Evolutionary conservation across 2,888 invertebrate species (phyloP).

Genomic region (Ellobium chinense): DNA sequence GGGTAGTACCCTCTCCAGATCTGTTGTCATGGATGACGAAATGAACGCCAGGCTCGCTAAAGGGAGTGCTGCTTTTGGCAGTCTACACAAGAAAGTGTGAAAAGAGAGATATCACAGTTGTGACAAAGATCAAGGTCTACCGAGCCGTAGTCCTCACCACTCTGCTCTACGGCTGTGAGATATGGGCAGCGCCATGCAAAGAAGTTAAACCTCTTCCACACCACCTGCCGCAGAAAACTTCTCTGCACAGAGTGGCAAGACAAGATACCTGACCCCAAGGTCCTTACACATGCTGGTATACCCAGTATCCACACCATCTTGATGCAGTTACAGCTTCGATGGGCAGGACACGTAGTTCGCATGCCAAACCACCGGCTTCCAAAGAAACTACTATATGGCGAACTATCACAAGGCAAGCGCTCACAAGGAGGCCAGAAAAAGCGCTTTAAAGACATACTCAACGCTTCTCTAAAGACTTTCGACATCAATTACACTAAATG

Average conservation of each 20-base stretch:
- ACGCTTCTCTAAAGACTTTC: slow-evolving; percentile 9
- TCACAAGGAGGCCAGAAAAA: slow-evolving; percentile 26
- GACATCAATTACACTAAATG: neutral
- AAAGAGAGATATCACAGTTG: neutral
- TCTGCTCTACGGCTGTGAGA: too few species aligned
- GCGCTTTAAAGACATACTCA: slow-evolving; percentile 20
- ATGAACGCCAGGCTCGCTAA: neutral
- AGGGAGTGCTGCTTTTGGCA: slow-evolving; percentile 30
- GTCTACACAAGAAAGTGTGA: neutral
- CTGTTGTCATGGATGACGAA: slow-evolving; percentile 12
- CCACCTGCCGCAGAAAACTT: slow-evolving; percentile 17
- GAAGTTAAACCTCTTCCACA: slow-evolving; percentile 34
- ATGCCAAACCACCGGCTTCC: slow-evolving; percentile 29
- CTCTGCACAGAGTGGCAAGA: too few species aligned
- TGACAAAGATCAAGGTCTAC: neutral
- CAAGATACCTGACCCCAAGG: too few species aligned
- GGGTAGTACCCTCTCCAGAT: slow-evolving; percentile 19
- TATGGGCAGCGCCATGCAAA: too few species aligned
- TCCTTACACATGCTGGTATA: too few species aligned
- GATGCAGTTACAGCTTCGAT: too few species aligned
- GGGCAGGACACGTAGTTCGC: too few species aligned
- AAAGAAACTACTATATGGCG: slow-evolving; percentile 1
- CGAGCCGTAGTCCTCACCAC: neutral
- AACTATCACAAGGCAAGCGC: neutral
- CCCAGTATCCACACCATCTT: too few species aligned